phyloP scores from a whole-genome alignment of 2,888 invertebrate genomes.

The Mactromeris polynyma region DNA sequence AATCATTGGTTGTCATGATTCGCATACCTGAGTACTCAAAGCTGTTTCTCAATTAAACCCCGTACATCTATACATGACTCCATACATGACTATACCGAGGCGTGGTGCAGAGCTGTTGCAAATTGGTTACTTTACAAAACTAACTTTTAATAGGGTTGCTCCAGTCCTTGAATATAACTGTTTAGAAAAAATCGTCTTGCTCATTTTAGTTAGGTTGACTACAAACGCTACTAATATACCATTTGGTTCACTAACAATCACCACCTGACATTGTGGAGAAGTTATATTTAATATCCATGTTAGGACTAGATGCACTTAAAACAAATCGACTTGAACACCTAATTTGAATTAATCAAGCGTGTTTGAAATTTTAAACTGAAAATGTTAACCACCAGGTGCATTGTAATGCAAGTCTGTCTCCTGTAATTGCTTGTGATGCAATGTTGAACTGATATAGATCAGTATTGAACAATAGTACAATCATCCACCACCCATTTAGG shows the following conservation, averaged over 20 bases:
- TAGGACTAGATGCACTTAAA: no score
- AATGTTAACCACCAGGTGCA: neutral
- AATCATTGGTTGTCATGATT: conserved; percentile 21
- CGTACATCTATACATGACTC: neutral
- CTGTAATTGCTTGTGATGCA: neutral
- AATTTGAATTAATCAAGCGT: neutral
- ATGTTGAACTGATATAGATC: neutral
- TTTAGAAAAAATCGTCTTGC: no score
- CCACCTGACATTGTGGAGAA: no score
- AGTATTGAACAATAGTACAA: neutral
- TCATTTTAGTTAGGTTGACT: no score
- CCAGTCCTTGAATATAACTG: no score
- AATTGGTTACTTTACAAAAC: no score
- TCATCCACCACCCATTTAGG: neutral
- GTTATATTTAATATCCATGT: no score
- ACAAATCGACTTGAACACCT: neutral
- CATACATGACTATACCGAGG: no score
- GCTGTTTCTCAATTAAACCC: neutral
- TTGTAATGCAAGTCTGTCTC: neutral
- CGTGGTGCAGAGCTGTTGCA: no score
- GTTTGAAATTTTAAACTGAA: neutral
- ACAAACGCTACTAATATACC: no score
- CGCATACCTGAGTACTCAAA: conserved; percentile 16
- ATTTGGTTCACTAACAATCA: no score
- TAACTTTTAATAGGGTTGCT: no score